A percentile compares a stretch with the other conserved stretches of the same genome.
These are phyloP conservation scores for Lycaena phlaeas DNA, from an alignment of 2,888 invertebrate genomes.

Conservation along the genomic window DNA sequence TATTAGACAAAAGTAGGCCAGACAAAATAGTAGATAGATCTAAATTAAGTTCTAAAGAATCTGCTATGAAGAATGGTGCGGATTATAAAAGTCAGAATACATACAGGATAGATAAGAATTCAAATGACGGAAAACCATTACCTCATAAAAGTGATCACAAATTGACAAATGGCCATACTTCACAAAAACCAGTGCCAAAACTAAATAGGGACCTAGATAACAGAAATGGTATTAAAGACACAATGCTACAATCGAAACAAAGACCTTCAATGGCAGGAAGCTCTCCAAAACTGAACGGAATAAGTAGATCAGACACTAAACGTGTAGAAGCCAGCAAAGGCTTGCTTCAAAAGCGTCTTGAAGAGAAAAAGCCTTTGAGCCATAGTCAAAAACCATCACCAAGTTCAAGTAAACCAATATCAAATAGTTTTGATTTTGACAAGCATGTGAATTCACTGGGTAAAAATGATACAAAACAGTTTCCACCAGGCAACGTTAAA, in stretches of 20 bases:
- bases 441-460: slow-evolving; percentile 53
- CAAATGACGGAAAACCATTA: slow-evolving; percentile 32
- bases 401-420: slow-evolving; percentile 40
- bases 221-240: slow-evolving; percentile 37
- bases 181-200: slow-evolving; percentile 48
- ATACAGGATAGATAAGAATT: slow-evolving; percentile 65
- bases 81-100: slow-evolving; percentile 62
- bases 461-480: slow-evolving; percentile 49
- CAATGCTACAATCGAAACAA: slow-evolving; percentile 28
- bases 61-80: slow-evolving; percentile 47
- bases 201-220: slow-evolving; percentile 30
- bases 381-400: slow-evolving; percentile 26
- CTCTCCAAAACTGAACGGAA: slow-evolving; percentile 28
- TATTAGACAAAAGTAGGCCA: slow-evolving; percentile 32
- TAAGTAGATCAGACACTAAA: slow-evolving; percentile 18
- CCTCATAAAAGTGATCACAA: slow-evolving; percentile 40
- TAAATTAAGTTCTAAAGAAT: slow-evolving; percentile 29
- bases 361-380: slow-evolving; percentile 31
- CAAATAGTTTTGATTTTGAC: slow-evolving; percentile 57
- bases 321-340: slow-evolving; percentile 32
- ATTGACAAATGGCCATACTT: slow-evolving; percentile 39
- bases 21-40: slow-evolving; percentile 38
- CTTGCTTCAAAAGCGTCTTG: slow-evolving; percentile 30
- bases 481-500: slow-evolving; percentile 64
- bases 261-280: too few relatives aligned